These are phyloP conservation scores for Athalia circularis DNA, from an alignment of 2,888 invertebrate genomes.

Conservation along the genomic window DNA sequence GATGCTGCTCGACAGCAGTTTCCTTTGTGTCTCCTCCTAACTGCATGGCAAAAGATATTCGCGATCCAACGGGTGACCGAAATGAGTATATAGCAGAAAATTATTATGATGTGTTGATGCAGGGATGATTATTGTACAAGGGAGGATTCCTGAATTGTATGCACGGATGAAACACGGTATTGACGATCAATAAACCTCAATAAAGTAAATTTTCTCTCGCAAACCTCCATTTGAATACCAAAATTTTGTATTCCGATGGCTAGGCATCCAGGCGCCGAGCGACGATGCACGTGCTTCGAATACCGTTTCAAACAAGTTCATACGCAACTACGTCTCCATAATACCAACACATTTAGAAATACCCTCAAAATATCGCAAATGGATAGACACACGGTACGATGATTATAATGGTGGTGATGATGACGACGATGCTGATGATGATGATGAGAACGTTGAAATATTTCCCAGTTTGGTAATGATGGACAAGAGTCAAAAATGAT, in stretches of 20 bases:
- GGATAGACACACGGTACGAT: no score
- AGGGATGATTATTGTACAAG: background rate
- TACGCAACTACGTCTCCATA: conserved; percentile 12
- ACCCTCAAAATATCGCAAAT: no score
- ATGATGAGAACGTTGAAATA: no score
- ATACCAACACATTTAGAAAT: conserved; percentile 1
- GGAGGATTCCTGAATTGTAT: conserved; percentile 7
- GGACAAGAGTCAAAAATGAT: no score
- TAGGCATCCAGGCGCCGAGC: conserved; percentile 54
- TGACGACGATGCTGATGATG: no score
- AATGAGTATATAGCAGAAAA: background rate
- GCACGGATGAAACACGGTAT: conserved; percentile 66
- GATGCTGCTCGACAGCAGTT: conserved; percentile 28
- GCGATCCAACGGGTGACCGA: conserved; percentile 26
- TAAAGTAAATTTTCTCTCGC: conserved; percentile 74
- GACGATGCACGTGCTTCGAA: conserved; percentile 35
- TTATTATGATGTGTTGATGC: background rate
- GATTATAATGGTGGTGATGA: no score
- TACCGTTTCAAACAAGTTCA: conserved; percentile 4
- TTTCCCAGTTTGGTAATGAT: no score
- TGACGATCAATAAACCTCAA: conserved; percentile 74
- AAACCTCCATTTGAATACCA: conserved; percentile 71
- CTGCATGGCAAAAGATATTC: conserved; percentile 8
- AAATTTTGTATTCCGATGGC: conserved; percentile 72
- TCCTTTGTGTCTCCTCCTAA: conserved; percentile 33